Percentiles rank a stretch among this genome's conserved stretches.
Conservation (phyloP, 2,113 vertebrate species). For the Opisthocomus hoazin region DNA sequence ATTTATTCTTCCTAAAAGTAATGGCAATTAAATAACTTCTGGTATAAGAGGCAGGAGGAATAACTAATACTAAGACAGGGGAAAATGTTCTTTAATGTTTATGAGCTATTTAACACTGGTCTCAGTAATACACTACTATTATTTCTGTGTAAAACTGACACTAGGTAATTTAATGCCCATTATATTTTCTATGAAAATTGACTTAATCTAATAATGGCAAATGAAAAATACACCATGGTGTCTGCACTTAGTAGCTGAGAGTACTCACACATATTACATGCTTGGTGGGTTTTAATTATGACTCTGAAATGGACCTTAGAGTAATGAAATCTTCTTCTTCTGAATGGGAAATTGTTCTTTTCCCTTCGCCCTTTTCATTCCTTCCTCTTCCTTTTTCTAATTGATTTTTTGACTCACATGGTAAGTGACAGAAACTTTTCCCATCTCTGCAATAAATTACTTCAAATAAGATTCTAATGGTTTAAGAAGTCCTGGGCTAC, state of each 20-base stretch:
- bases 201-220: neutral
- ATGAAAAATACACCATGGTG: neutral
- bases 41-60: neutral
- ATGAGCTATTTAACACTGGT: neutral
- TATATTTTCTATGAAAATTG: neutral
- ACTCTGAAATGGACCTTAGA: neutral
- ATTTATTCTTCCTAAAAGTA: neutral
- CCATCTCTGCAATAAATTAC: neutral
- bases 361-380: neutral
- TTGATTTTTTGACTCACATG: neutral
- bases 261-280: neutral
- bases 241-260: neutral
- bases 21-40: neutral
- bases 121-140: neutral
- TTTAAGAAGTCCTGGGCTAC: neutral
- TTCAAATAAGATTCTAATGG: neutral
- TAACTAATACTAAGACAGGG: neutral
- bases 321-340: neutral
- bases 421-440: neutral
- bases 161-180: neutral
- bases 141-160: neutral
- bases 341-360: neutral
- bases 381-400: neutral
- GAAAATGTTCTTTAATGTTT: neutral
- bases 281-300: constrained; percentile 1